Base-by-base conservation (phyloP, 2,797 vertebrate species). In the Takifugu ocellatus region DNA sequence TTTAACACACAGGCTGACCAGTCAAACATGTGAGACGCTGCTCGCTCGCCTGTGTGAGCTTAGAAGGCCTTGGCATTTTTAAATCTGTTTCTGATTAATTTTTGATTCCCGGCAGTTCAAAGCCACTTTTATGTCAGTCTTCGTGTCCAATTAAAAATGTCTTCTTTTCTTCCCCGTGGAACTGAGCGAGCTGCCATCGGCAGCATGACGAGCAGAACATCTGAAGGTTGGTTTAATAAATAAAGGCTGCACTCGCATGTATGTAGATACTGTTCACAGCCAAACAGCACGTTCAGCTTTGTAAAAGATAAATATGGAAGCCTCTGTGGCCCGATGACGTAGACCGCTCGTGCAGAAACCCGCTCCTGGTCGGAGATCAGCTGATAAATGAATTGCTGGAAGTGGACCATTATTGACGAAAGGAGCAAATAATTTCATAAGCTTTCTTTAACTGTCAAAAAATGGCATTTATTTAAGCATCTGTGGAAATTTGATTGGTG, bases 61-160 rank as follows among this genome's bases (percentile, higher is more conserved):
- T 21, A 45, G 55, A 27, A 27, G 44, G 61, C 63, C 52, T 50
- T 54, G 72, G 43, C 60, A 56, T 56, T 72, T 51, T 60, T 68
- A 55, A 59, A 77, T 59, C 61, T 48, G 39, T 69, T 66, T 72
- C 51, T 52, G 50, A 83, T 81, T 49, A 61, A 78, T 81, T 68
- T 86, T 81, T 85, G 58, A 89, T 86, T 69, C 42, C 27, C 14
- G 2, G 2, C 52, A 64, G 73, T 85, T 88, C 74, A 82, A 86
- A 86, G 81, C 5, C 2, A 74, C 82, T 87, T 87, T 82, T 84
- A 87, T 83, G 78, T 77, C 61, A 62, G 82, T 87, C 72, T 75
- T 77, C 59, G 67, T 68, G 73, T 83, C 74, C 84, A 87, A 88
- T 90, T 87, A 87, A 84, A 85, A 75, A 70, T 39, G 57, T 67